These are phyloP conservation scores for Ranitomeya imitator DNA, from an alignment of 2,113 vertebrate species.

Conservation along the genomic window DNA sequence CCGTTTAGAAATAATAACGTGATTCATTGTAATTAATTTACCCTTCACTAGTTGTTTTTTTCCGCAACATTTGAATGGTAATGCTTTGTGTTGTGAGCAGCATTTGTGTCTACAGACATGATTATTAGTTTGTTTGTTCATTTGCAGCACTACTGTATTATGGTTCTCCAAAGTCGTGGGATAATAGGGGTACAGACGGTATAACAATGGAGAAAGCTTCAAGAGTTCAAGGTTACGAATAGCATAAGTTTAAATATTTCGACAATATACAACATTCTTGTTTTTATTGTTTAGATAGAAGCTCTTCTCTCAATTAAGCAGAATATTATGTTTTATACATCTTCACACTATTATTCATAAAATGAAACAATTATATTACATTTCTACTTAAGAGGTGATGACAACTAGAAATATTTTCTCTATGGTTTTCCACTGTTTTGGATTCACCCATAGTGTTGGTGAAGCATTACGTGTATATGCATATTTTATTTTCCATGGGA, in stretches of 20 bases:
- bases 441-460: too few species aligned
- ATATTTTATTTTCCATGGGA: background rate
- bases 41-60: background rate
- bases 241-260: background rate
- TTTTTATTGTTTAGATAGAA: background rate
- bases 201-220: background rate
- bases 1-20: background rate
- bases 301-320: background rate
- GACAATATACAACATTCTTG: background rate
- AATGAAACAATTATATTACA: background rate
- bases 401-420: too few species aligned
- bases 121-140: background rate
- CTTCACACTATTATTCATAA: too few species aligned
- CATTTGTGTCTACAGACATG: background rate
- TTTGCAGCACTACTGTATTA: background rate
- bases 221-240: background rate
- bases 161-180: background rate
- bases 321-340: background rate
- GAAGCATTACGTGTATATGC: too few species aligned
- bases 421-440: too few species aligned
- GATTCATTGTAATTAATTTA: constrained; percentile 8
- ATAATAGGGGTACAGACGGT: background rate
- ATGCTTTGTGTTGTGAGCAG: background rate
- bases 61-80: background rate
- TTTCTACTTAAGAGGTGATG: background rate